phyloP scores from a whole-genome alignment of 2,797 vertebrate species.

The Anguilla anguilla region DNA sequence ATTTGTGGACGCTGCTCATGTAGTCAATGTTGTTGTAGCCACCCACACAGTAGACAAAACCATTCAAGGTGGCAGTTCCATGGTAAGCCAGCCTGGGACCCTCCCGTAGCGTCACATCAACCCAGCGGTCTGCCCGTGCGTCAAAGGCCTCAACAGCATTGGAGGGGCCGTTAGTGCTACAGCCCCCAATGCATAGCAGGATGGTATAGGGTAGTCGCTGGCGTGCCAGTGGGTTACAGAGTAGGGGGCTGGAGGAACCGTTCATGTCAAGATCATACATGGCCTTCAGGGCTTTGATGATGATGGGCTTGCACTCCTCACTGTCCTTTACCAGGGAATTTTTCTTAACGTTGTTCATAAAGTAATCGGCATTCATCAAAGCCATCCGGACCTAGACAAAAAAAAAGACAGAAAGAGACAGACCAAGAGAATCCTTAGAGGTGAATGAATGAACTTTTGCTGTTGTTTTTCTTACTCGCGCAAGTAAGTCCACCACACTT shows the following conservation, averaged over 20 bases:
- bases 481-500: too few species aligned
- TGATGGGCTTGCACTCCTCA: slow-evolving; percentile 52
- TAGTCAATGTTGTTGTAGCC: slow-evolving; percentile 73
- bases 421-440: not conserved
- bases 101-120: slow-evolving; percentile 65
- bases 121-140: slow-evolving; percentile 67
- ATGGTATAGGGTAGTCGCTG: slow-evolving; percentile 71
- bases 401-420: not conserved
- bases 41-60: slow-evolving; percentile 70
- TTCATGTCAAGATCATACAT: slow-evolving; percentile 69
- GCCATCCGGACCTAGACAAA: slow-evolving; percentile 28
- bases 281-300: slow-evolving; percentile 65
- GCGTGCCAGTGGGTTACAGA: slow-evolving; percentile 60
- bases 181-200: slow-evolving; percentile 74
- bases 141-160: slow-evolving; percentile 72
- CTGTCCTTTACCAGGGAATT: slow-evolving; percentile 29
- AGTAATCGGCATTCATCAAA: slow-evolving; percentile 23
- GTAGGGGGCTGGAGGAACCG: slow-evolving; percentile 47
- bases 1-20: slow-evolving; percentile 72
- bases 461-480: not conserved
- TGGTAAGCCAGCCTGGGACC: slow-evolving; percentile 73
- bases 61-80: slow-evolving; percentile 66
- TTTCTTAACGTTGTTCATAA: slow-evolving; percentile 24
- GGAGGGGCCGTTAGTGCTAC: slow-evolving; percentile 70
- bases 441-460: too few species aligned